These are phyloP conservation scores for Nesogale talazaci DNA, from an alignment of 2,113 vertebrate species.

Conservation along the genomic window DNA sequence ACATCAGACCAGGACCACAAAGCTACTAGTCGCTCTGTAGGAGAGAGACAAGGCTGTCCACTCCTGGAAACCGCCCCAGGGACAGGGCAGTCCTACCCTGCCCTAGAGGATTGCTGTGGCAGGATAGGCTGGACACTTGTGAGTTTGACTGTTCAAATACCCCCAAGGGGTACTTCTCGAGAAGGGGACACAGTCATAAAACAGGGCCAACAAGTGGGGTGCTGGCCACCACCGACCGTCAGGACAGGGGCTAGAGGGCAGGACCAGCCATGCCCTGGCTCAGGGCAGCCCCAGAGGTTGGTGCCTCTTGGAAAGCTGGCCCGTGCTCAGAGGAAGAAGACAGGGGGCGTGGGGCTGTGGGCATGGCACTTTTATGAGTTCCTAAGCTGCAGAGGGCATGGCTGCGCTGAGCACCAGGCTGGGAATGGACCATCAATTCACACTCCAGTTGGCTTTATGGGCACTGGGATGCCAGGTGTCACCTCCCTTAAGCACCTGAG, in stretches of 20 bases:
- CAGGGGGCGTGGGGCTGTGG: neutral
- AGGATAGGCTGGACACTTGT: no score
- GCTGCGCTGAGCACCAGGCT: neutral
- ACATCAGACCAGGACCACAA: no score
- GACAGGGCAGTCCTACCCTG: no score
- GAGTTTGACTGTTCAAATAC: no score
- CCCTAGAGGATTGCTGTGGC: no score
- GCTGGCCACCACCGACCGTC: accelerated
- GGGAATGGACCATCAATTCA: constrained; percentile 74
- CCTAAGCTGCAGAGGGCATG: constrained; percentile 61
- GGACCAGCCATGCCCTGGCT: accelerated
- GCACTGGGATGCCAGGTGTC: constrained; percentile 41
- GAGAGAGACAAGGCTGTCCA: no score
- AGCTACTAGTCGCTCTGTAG: no score
- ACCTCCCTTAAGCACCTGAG: neutral
- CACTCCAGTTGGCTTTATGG: constrained; percentile 29
- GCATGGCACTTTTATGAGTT: constrained; percentile 63
- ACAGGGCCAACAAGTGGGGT: neutral
- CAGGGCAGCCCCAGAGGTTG: neutral
- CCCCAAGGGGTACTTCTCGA: no score
- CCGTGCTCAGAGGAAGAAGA: constrained; percentile 54
- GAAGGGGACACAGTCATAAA: neutral
- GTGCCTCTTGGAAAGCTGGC: neutral
- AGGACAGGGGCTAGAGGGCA: neutral
- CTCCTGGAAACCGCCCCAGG: no score